Percentiles rank a stretch among this genome's conserved stretches.
Evolutionary conservation across 2,888 invertebrate species (phyloP).

Genomic region (Nasonovia ribisnigri): DNA sequence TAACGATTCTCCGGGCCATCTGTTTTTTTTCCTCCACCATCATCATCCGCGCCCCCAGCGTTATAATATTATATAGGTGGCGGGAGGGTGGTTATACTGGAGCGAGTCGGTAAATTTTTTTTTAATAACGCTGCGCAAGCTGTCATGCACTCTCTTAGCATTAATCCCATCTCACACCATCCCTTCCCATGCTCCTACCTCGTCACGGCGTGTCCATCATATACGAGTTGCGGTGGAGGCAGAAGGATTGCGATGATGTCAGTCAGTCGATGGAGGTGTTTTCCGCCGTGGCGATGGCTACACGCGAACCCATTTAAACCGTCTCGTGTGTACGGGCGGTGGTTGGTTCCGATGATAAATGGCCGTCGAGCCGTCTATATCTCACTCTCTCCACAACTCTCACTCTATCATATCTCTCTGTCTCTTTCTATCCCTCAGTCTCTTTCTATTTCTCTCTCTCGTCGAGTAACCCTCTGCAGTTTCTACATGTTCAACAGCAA

Average conservation of each 20-base stretch:
- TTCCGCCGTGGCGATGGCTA: slow-evolving; percentile 15
- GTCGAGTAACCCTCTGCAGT: not conserved
- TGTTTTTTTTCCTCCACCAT: not conserved
- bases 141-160: not conserved
- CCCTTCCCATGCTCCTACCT: not conserved
- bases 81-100: not conserved
- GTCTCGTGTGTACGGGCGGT: not conserved
- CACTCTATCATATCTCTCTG: not conserved
- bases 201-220: not conserved
- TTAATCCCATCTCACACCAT: not conserved
- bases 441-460: not conserved
- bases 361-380: not conserved
- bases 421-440: not conserved
- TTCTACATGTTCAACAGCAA: not conserved
- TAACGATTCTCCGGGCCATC: slow-evolving; percentile 53
- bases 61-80: not conserved
- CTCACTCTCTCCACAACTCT: not conserved
- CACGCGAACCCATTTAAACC: slow-evolving; percentile 42
- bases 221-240: not conserved
- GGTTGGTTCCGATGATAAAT: not conserved
- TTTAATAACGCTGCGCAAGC: slow-evolving; percentile 55
- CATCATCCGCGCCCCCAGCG: not conserved
- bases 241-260: not conserved
- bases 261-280: not conserved
- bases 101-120: slow-evolving; percentile 44